Evolutionary conservation across 1,140 invertebrate species (phyloP), one percentile per base, ranked within the genome.

Genomic region (Bradynema listronoti): DNA sequence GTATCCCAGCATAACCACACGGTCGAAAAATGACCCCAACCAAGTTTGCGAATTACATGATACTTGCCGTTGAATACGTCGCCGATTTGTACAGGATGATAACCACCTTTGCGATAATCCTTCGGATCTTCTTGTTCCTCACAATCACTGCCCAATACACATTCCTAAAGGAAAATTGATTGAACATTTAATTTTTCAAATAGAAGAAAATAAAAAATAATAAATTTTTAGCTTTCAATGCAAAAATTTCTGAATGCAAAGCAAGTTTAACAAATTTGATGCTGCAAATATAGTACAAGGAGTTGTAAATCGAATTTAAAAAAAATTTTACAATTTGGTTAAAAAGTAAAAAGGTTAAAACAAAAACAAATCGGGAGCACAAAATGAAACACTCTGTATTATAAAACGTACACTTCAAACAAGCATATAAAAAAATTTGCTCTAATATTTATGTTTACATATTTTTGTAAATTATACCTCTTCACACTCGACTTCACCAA

Each of bases 1-100:
- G 34, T 82, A 80, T 66, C 70, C 64, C 63, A 71, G 41, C 68
- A 64, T 64, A 63, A 24, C 71, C 72, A 71, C 9, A 69, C 57
- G 30, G 56, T 65, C 56, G 61, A 69, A 47, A 73, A 69, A 33
- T 71, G 59, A 5, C 59, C 59, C 54, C 42, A 60, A 7, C 59
- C 59, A 24, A 61, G 52, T 22, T 61, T 61, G 5, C 56, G 24
- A 27, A 60, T 14, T 16, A 36, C 59, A 30, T 49, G 16, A 36
- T 66, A 63, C 27, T 61, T 63, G 30, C 46, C 61, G 34, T n/a
- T 9, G 16, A 49, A 39, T 39, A 39, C 11, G 19, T 39, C 19
- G 36, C 67, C 67, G 5, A 73, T 54, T 30, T 56, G 46, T n/a
- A 69, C 67, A 7, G 70, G 70, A 30, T 69, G 57, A 33, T 69